These are phyloP conservation scores for Hyles vespertilio DNA, from an alignment of 1,140 invertebrate species.

Conservation along the genomic window DNA sequence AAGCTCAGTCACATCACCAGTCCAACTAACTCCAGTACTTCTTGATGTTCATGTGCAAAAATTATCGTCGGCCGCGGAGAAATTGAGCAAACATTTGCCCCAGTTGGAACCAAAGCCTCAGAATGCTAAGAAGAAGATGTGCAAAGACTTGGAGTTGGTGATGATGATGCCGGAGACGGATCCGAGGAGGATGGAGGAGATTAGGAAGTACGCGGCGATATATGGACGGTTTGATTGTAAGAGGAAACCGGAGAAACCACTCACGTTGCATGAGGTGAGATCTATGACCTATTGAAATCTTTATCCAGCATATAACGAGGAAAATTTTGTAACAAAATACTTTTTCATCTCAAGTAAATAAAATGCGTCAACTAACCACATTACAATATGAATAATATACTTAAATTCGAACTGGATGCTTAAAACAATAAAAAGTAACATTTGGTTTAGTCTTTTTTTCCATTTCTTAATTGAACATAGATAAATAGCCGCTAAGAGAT, in stretches of 20 bases:
- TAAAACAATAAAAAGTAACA: no score
- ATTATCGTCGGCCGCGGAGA: constrained; percentile 88
- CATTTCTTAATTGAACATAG: no score
- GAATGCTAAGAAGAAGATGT: constrained; percentile 94
- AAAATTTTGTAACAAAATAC: background rate
- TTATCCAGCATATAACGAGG: no score
- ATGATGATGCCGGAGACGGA: constrained; percentile 93
- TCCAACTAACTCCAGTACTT: constrained; percentile 85
- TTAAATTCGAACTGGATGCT: no score
- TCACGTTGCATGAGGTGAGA: constrained; percentile 94
- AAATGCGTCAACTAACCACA: no score
- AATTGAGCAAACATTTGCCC: constrained; percentile 88
- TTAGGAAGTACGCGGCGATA: constrained; percentile 96
- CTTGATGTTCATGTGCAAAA: constrained; percentile 89
- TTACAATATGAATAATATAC: no score
- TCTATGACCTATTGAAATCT: background rate
- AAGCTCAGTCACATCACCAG: constrained; percentile 77
- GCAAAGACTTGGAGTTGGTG: constrained; percentile 93
- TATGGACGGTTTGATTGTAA: constrained; percentile 98
- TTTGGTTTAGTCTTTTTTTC: no score
- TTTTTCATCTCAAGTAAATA: no score
- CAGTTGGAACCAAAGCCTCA: constrained; percentile 91
- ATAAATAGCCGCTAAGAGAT: no score
- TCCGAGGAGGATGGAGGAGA: constrained; percentile 92
- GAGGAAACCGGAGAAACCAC: constrained; percentile 94